A percentile compares a stretch with the other conserved stretches of the same genome.
Conservation (phyloP, 2,888 invertebrate genomes). For the Spodoptera picta region DNA sequence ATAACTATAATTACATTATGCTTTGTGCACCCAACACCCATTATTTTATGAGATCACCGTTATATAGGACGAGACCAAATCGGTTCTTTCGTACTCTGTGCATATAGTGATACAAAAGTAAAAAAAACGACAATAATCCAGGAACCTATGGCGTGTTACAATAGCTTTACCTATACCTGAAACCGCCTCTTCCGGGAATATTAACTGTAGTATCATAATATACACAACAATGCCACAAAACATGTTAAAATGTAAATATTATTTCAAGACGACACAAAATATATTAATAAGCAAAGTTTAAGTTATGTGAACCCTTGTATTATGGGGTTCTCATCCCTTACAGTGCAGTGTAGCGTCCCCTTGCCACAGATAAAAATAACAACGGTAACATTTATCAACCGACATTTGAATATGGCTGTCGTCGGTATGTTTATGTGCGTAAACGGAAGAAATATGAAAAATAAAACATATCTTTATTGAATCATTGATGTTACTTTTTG, state of each 20-base stretch:
- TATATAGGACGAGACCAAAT: too few species aligned
- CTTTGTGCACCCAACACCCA: too few species aligned
- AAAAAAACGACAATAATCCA: too few species aligned
- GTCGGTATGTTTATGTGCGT: slow-evolving; percentile 24
- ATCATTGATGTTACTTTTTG: too few species aligned
- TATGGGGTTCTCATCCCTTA: slow-evolving; percentile 42
- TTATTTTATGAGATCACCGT: too few species aligned
- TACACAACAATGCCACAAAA: neutral
- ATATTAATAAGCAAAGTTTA: slow-evolving; percentile 52
- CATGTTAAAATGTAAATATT: slow-evolving; percentile 18
- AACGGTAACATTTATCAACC: slow-evolving; percentile 46
- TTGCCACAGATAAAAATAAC: slow-evolving; percentile 47
- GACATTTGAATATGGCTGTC: slow-evolving; percentile 33
- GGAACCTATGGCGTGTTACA: too few species aligned
- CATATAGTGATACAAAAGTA: too few species aligned
- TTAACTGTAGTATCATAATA: neutral
- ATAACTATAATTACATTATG: too few species aligned
- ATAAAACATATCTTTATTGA: too few species aligned
- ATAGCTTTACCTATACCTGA: too few species aligned
- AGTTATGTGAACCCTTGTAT: slow-evolving; percentile 44
- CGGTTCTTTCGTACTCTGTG: too few species aligned
- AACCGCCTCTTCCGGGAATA: neutral
- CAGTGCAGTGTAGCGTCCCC: slow-evolving; percentile 27
- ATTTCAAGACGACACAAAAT: slow-evolving; percentile 33
- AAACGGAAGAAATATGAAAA: neutral